Evolutionary conservation across 2,113 vertebrate species (phyloP).

Genomic region (Atherinomorus stipes): DNA sequence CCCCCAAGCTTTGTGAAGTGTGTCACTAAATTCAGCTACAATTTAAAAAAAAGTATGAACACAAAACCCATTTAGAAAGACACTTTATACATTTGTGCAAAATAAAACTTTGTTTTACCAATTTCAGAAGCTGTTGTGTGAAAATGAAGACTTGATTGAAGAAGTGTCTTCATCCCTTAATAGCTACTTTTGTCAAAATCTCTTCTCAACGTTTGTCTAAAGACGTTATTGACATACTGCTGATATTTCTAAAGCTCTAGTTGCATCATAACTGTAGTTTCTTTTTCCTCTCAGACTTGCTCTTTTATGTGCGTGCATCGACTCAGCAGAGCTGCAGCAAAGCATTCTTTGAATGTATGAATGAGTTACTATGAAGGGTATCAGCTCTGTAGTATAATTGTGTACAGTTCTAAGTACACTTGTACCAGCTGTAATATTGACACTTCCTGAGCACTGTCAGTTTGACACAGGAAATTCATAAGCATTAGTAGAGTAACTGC

Average conservation of each 20-base stretch:
- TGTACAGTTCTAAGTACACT: neutral
- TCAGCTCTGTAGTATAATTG: neutral
- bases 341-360: neutral
- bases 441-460: neutral
- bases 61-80: too few relatives aligned
- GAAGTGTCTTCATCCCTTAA: neutral
- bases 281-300: slow-evolving; percentile 1
- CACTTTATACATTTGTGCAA: too few relatives aligned
- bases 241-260: neutral
- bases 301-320: slow-evolving; percentile 36
- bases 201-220: neutral
- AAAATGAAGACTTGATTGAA: too few relatives aligned
- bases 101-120: too few relatives aligned
- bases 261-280: slow-evolving; percentile 44
- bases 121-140: too few relatives aligned
- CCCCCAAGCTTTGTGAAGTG: too few relatives aligned
- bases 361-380: neutral
- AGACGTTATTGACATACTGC: neutral
- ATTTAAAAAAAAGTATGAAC: too few relatives aligned
- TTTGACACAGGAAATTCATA: slow-evolving; percentile 28
- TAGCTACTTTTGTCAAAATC: neutral
- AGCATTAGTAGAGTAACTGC: too few relatives aligned
- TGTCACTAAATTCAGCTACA: too few relatives aligned
- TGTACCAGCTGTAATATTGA: neutral
- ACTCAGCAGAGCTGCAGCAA: slow-evolving; percentile 20